Percentiles rank a stretch among this genome's conserved stretches.
These are phyloP conservation scores for Hormiphora californensis DNA, from an alignment of 37 sponge, comb jelly and placozoan genomes.

Conservation along the genomic window DNA sequence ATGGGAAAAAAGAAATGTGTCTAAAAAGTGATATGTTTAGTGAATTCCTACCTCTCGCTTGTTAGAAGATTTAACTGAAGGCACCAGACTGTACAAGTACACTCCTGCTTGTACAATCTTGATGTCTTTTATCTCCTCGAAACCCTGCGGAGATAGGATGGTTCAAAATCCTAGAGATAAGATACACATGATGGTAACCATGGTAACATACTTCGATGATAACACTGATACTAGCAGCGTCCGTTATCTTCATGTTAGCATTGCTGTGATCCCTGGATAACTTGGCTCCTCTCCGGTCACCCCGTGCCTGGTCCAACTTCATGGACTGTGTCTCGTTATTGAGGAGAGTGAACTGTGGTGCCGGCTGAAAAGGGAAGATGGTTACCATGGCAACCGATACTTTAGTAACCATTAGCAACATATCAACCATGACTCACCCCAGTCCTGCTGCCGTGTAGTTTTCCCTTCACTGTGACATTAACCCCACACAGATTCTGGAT, in stretches of 20 bases:
- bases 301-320: not conserved
- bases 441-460: not conserved
- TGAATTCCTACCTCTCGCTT: not conserved
- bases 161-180: not conserved
- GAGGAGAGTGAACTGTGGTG: not conserved
- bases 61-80: not conserved
- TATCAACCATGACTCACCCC: not conserved
- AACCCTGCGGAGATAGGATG: not conserved
- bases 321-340: slow-evolving; percentile 16
- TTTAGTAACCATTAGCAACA: not conserved
- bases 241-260: not conserved
- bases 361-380: slow-evolving; percentile 9
- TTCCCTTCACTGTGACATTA: not conserved
- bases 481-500: slow-evolving; percentile 36
- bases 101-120: slow-evolving; percentile 43
- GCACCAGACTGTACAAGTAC: slow-evolving; percentile 12
- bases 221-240: slow-evolving; percentile 46
- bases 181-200: not conserved
- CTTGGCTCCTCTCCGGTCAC: not conserved
- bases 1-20: not conserved
- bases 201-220: not conserved
- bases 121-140: slow-evolving; percentile 22
- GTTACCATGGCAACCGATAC: not conserved
- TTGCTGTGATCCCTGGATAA: not conserved
- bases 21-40: too few species aligned